These are phyloP conservation scores for Atherix ibis DNA, from an alignment of 2,888 invertebrate species.

Conservation along the genomic window DNA sequence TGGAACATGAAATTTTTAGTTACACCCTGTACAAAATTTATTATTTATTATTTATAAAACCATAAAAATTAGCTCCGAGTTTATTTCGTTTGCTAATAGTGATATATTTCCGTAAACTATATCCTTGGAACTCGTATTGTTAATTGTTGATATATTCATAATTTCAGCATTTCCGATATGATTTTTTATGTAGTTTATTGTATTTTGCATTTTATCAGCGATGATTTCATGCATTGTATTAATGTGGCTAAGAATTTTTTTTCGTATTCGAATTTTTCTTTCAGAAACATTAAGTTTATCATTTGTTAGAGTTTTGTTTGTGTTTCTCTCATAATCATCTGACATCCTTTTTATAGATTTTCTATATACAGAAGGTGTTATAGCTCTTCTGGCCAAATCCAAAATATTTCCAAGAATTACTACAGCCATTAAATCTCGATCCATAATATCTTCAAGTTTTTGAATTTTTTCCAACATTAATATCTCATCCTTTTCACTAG, in stretches of 20 bases:
- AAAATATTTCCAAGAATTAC: conserved; percentile 22
- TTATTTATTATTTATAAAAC: too few relatives aligned
- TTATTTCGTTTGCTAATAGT: too few relatives aligned
- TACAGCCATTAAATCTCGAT: conserved; percentile 23
- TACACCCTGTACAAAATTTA: too few relatives aligned
- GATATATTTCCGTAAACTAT: not conserved
- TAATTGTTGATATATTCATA: too few relatives aligned
- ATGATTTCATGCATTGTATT: conserved; percentile 20
- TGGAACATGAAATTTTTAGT: conserved; percentile 1
- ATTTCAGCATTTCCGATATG: too few relatives aligned
- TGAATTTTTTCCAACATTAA: conserved; percentile 19
- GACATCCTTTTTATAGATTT: conserved; percentile 13
- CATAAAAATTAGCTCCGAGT: too few relatives aligned
- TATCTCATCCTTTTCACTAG: conserved; percentile 11
- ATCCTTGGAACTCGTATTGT: too few relatives aligned
- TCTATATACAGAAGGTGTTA: conserved; percentile 17
- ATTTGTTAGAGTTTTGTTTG: conserved; percentile 6
- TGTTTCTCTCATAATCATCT: conserved; percentile 4
- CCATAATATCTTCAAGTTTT: conserved; percentile 22
- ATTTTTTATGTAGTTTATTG: too few relatives aligned
- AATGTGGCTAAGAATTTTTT: conserved; percentile 14
- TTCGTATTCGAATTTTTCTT: conserved; percentile 18
- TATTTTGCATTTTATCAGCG: too few relatives aligned
- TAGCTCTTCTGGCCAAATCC: conserved; percentile 20
- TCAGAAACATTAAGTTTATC: too few relatives aligned